Evolutionary conservation across 1,140 invertebrate species (phyloP).

Genomic region (Aculops lycopersici): DNA sequence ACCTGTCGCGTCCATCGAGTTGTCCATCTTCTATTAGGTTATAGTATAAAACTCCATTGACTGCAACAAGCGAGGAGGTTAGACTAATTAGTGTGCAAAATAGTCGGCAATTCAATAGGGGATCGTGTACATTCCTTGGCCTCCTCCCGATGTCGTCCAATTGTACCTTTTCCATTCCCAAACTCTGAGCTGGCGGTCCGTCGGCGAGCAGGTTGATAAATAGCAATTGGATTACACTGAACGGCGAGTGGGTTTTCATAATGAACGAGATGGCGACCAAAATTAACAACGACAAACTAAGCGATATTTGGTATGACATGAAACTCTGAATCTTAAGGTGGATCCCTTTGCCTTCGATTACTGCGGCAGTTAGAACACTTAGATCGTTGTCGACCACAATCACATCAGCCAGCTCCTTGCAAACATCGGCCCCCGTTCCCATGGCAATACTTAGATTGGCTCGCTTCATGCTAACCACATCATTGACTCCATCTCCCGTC

Average conservation of each 20-base stretch:
- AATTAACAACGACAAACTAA: constrained; percentile 82
- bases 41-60: constrained; percentile 77
- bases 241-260: constrained; percentile 73
- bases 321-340: constrained; percentile 99
- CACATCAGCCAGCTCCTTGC: constrained; percentile 98
- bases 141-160: constrained; percentile 69
- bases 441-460: constrained; percentile 97
- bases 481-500: constrained; percentile 97
- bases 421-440: constrained; percentile 96
- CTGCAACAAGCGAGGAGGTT: constrained; percentile 69
- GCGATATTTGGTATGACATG: constrained; percentile 89
- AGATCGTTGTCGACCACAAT: constrained; percentile 95
- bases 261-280: constrained; percentile 78
- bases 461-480: constrained; percentile 83
- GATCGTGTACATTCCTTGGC: constrained; percentile 55
- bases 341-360: constrained; percentile 92
- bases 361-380: constrained; percentile 76
- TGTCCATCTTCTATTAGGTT: constrained; percentile 56
- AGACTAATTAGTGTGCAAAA: constrained; percentile 63
- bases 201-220: constrained; percentile 99
- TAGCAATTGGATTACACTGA: constrained; percentile 98
- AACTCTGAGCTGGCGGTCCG: constrained; percentile 49
- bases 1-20: too few species aligned
- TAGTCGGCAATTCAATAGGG: constrained; percentile 68
- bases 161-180: constrained; percentile 84